phyloP scores from a whole-genome alignment of 2,797 vertebrate genomes.

The Ispidina lecontei region DNA sequence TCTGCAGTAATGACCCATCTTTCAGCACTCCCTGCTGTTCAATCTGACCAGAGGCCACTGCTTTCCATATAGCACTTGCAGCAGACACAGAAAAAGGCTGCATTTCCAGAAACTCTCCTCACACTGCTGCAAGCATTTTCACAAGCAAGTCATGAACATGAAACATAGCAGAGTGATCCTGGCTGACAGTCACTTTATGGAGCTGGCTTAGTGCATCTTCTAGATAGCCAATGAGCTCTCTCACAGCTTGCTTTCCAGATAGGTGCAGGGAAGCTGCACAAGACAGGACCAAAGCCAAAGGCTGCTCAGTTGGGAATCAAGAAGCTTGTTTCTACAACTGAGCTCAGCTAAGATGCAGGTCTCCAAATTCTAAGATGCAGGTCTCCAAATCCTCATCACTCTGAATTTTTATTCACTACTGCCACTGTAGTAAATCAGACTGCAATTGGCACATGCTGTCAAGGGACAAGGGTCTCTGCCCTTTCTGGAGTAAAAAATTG shows the following conservation, averaged over 20 bases:
- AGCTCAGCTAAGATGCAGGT: background rate
- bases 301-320: background rate
- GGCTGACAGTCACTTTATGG: background rate
- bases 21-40: background rate
- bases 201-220: background rate
- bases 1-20: background rate
- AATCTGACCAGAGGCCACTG: background rate
- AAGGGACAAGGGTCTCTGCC: background rate
- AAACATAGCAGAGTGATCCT: background rate
- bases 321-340: background rate
- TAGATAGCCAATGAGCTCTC: background rate
- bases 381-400: background rate
- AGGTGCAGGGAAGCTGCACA: background rate
- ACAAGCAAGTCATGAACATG: background rate
- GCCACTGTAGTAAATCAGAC: background rate
- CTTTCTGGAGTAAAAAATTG: background rate
- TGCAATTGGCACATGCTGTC: background rate
- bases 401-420: background rate
- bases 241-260: background rate
- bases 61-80: background rate
- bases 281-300: background rate
- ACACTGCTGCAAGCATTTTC: background rate
- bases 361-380: background rate
- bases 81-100: background rate
- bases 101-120: background rate